Evolutionary conservation across 2,888 invertebrate species (phyloP).

Genomic region (Heterodera filipjevi): DNA sequence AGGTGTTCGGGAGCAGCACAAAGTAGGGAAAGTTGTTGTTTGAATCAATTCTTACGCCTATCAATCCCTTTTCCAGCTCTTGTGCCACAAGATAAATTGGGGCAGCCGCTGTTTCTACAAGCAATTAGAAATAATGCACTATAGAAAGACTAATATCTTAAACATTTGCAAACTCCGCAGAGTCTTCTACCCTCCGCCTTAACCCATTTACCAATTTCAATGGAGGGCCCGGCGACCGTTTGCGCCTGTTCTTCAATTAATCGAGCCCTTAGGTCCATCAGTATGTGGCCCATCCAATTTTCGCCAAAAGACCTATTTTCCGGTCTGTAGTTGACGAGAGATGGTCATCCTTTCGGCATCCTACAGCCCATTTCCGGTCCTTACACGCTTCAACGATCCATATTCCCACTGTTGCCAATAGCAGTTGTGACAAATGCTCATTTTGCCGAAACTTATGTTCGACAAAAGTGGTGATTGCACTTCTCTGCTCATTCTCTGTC

Average conservation of each 20-base stretch:
- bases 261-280: background rate
- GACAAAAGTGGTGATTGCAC: background rate
- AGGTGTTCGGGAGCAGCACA: background rate
- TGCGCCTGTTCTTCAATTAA: background rate
- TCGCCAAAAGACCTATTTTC: background rate
- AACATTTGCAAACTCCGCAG: background rate
- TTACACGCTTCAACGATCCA: background rate
- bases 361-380: background rate
- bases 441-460: slow-evolving; percentile 1
- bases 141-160: background rate
- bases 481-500: background rate
- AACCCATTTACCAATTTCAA: background rate
- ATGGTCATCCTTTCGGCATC: background rate
- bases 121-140: background rate
- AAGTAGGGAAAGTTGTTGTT: background rate
- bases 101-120: background rate
- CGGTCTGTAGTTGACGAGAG: background rate
- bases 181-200: background rate
- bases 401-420: background rate
- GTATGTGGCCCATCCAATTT: background rate
- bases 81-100: background rate
- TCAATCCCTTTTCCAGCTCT: background rate
- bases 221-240: background rate
- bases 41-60: background rate
- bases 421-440: background rate